Evolutionary conservation across 2,797 vertebrate species (phyloP), one percentile per base, ranked within the genome.

Genomic region (Clarias pachynema): DNA sequence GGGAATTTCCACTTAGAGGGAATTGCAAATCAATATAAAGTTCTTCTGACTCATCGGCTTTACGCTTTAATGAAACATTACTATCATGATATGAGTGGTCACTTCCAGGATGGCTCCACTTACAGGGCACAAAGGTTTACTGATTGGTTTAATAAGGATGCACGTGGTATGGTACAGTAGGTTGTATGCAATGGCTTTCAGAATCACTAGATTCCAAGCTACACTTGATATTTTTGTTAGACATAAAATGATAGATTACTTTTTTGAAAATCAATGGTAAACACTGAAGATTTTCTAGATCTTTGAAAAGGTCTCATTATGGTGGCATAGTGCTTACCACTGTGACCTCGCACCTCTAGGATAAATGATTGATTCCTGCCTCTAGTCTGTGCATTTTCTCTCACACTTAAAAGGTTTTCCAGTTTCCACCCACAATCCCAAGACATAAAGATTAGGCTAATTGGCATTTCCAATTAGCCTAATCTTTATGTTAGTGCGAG

Each of bases 21-120:
- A 79, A 44, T 15, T 44, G 37, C 37, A 63, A 79, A 79, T 79
- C 60, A 65, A 79, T 65, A 79, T 16, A 16, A 79, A 44, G 24
- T 44, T 79, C 37, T 26, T 49, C 8, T 37, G 31, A 79, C 12
- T 60, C 60, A 63, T 79, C 31, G 49, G 10, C 26, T 37, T 49
- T 18, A 49, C 65, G 7, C n/a, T 79, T 22, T 49, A 2, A 49
- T 49, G 1, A 79, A 65, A 29, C 6, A 63, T 59, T 60, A 31
- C 31, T 40, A 8, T 49, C 14, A 24, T 63, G 34, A n/a, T 8
- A 62, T 34, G 24, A 44, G 14, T 44, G 77, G 34, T 44, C n/a
- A 80, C 16, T 26, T 80, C 16, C 60, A 80, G 37, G 60, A 65
- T 44, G 14, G 53, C 74, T 24, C 5, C 29, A 59, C 59, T 77